Evolutionary conservation across 2,797 vertebrate genomes (phyloP).

Genomic region (Fundulus diaphanus): DNA sequence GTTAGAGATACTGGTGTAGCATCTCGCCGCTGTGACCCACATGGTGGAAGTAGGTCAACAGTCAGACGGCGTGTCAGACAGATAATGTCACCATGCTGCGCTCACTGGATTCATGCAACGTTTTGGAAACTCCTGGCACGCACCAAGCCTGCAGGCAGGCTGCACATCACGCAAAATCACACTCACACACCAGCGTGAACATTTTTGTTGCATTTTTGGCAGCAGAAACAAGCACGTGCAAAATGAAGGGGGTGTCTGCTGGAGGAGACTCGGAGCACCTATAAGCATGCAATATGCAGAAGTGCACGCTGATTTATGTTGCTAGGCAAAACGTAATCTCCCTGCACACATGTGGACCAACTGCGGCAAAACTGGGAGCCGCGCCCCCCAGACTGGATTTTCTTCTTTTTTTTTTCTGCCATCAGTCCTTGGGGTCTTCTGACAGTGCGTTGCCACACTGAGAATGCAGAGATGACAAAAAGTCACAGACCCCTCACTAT

Average conservation of each 20-base stretch:
- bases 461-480: constrained; percentile 46
- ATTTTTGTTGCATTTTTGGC: not conserved
- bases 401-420: constrained; percentile 60
- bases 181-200: not conserved
- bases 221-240: not conserved
- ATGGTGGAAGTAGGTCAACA: constrained; percentile 81
- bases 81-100: constrained; percentile 74
- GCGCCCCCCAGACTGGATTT: constrained; percentile 77
- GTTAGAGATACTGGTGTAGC: constrained; percentile 38
- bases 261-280: constrained; percentile 11
- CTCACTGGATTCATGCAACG: constrained; percentile 57
- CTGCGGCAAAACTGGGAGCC: constrained; percentile 83
- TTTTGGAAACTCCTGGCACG: constrained; percentile 52
- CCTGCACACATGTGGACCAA: constrained; percentile 70
- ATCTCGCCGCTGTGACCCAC: constrained; percentile 71
- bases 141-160: constrained; percentile 13
- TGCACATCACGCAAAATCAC: not conserved
- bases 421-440: constrained; percentile 77
- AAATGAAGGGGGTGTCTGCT: not conserved
- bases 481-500: constrained; percentile 52
- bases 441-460: constrained; percentile 73
- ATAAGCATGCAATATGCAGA: constrained; percentile 29
- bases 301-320: constrained; percentile 69
- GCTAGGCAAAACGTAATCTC: constrained; percentile 74
- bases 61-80: constrained; percentile 78